phyloP scores from a whole-genome alignment of 2,888 invertebrate genomes.

The Chaetoderma sp. region DNA sequence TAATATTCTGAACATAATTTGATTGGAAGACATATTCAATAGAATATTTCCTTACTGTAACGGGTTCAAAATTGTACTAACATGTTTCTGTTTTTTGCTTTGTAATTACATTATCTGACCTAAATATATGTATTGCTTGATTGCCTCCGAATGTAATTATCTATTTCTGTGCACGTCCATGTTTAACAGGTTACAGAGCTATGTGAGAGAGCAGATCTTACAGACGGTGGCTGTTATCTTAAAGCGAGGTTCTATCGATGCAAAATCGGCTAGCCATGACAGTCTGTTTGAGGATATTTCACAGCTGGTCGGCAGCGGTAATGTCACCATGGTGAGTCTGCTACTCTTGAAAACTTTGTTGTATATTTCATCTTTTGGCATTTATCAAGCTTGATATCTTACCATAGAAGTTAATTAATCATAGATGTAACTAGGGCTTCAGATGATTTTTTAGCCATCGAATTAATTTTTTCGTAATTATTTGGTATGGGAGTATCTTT shows the following conservation, averaged over 20 bases:
- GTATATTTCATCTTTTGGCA: no score
- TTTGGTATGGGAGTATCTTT: background rate
- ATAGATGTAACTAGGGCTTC: no score
- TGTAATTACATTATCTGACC: no score
- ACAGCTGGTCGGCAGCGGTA: constrained; percentile 79
- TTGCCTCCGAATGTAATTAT: background rate
- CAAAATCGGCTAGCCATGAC: constrained; percentile 77
- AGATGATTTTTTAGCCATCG: background rate
- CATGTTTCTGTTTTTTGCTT: no score
- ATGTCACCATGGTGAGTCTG: constrained; percentile 74
- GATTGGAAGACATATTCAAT: no score
- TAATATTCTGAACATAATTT: no score
- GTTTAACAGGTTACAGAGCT: constrained; percentile 76
- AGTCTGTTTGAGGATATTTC: constrained; percentile 74
- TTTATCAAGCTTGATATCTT: no score
- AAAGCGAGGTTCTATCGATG: constrained; percentile 83
- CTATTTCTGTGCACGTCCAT: background rate
- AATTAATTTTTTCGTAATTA: background rate
- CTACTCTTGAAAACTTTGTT: no score
- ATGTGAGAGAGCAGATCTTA: constrained; percentile 77
- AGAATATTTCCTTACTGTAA: no score
- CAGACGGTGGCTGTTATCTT: constrained; percentile 88
- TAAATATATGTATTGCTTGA: background rate
- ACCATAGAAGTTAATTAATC: no score
- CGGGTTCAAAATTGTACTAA: no score